These are phyloP conservation scores for Antedon mediterranea DNA, from an alignment of 53 echinoderm and acorn worm species.

Conservation along the genomic window DNA sequence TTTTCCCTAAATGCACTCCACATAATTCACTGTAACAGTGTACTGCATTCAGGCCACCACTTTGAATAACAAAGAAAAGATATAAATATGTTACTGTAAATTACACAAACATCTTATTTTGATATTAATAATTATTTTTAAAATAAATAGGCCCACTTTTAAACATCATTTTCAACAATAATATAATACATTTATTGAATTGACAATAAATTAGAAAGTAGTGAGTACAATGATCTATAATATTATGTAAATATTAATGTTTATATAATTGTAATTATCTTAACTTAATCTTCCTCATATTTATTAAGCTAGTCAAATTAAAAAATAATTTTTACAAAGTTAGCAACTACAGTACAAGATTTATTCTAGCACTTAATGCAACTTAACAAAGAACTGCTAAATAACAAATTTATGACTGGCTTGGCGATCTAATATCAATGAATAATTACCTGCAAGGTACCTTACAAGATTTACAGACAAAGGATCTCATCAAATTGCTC, in stretches of 20 bases:
- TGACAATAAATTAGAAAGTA: too few species aligned
- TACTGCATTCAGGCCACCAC: too few species aligned
- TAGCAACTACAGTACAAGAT: background rate
- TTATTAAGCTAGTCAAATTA: background rate
- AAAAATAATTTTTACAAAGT: background rate
- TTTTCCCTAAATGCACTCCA: too few species aligned
- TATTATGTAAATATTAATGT: background rate
- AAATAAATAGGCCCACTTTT: too few species aligned
- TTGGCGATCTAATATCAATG: background rate
- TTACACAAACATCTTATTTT: too few species aligned
- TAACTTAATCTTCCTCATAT: background rate
- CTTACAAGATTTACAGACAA: background rate
- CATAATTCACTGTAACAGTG: too few species aligned
- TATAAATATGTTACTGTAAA: too few species aligned
- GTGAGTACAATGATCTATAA: too few species aligned
- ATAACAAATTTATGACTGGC: background rate
- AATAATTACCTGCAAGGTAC: background rate
- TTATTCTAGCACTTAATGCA: background rate
- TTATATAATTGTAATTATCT: background rate
- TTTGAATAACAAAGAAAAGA: too few species aligned
- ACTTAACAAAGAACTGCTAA: background rate
- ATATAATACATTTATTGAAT: too few species aligned
- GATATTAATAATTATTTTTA: too few species aligned
- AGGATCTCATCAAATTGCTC: background rate
- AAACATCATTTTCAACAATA: too few species aligned